phyloP scores from a whole-genome alignment of 2,113 vertebrate species.

The Manacus vitellinus region DNA sequence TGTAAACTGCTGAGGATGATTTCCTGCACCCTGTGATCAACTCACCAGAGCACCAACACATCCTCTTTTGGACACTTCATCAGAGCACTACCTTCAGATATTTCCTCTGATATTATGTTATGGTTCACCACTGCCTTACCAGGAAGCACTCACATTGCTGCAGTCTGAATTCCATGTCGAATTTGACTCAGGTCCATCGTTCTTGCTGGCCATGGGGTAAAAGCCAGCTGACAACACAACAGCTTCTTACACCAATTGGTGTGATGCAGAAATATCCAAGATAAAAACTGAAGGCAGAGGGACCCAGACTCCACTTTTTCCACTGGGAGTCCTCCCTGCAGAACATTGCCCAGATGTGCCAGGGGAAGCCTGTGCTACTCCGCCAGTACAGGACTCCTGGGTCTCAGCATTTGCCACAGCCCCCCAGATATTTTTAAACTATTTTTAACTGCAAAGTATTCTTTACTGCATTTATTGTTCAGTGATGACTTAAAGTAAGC shows the following conservation, averaged over 20 bases:
- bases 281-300: neutral
- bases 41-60: neutral
- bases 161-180: neutral
- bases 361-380: neutral
- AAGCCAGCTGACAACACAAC: conserved; percentile 35
- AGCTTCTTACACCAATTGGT: conserved; percentile 6
- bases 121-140: neutral
- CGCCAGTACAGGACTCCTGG: neutral
- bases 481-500: neutral
- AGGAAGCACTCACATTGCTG: neutral
- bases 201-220: neutral
- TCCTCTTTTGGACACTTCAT: neutral
- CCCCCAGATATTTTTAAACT: neutral
- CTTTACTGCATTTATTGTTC: neutral
- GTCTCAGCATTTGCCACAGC: neutral
- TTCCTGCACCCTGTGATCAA: neutral
- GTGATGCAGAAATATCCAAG: neutral
- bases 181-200: conserved; percentile 2
- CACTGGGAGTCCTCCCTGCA: neutral
- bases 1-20: neutral
- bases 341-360: neutral
- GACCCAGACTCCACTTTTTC: neutral
- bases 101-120: neutral
- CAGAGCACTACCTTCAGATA: neutral
- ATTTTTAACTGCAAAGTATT: neutral